Evolutionary conservation across 2,888 invertebrate species (phyloP), one percentile per base, ranked within the genome.

Genomic region (Drosophila yooni): DNA sequence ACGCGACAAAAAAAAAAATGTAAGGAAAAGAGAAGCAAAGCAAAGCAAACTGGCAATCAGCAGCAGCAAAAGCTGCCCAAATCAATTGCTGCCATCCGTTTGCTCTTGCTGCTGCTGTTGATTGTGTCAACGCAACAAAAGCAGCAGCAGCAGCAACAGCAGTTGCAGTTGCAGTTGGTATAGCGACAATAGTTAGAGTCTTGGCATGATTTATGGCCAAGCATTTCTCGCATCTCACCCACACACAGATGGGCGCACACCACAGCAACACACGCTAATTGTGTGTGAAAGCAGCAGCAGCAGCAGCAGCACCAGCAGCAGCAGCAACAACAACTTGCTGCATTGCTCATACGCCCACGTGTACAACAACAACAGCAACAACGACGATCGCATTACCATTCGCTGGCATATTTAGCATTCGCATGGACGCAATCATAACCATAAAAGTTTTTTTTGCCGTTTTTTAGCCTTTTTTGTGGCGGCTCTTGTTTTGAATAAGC

Each of bases 371-470:
- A 60, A 53, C 70, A 50, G n/a, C 59, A 56, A 46, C 36, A 56
- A 13, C 61, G 52, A 58, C 65, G 67, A 74, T 82, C 82, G 70
- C 83, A 83, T 83, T 83, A 85, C 83, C 83, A 86, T 82, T 88
- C 78, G 83, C 82, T 87, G 78, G 89, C 89, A 88, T 89, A 84
- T 83, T 84, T 89, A 83, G 87, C 83, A 86, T 88, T 86, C 86
- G 85, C 85, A 83, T 73, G 71, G 79, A 88, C 84, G 89, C 88
- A 85, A 89, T 85, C 89, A 85, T 85, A 85, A 85, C 85, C 85
- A 85, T 85, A 85, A 85, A 85, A 65, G 89, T 78, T 76, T 31
- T 57, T 56, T 62, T 52, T 43, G 58, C 50, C 29, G n/a, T 51
- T 51, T 61, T 46, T 46, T 25, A 8, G 21, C 54, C 29, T 25